Base-by-base conservation (phyloP, 2,797 vertebrate genomes). In the Luscinia megarhynchos region DNA sequence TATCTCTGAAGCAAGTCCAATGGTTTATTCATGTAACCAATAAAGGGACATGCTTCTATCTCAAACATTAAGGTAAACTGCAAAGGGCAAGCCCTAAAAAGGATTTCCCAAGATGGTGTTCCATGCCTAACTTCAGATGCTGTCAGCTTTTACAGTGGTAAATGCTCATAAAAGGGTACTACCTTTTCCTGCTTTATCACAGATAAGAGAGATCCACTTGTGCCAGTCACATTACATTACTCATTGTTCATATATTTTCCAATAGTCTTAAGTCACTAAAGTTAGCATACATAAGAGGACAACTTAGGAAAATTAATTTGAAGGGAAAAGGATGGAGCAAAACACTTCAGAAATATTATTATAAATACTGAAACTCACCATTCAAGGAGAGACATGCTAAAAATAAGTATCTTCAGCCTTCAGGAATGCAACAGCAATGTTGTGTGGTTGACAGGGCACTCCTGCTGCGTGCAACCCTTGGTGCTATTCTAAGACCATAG, bases 41-140 rank as follows among this genome's bases (percentile, higher is more conserved):
- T 63, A 93, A 84, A 15, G 16, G 53, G 51, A 86, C 1, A 0
- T 24, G 15, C 24, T 92, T 81, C 41, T 69, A 66, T 86, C 70
- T 53, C 45, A 72, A 87, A 94, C 92, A 90, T 82, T 87, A 93
- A 92, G 91, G 83, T 45, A 85, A 89, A 84, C 40, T 58, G 43
- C 41, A 88, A 92, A 96, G 92, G 80, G 86, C 66, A 78, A 85
- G 69, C 62, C 86, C 88, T 93, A 74, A 78, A 91, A 88, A 90
- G 73, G 90, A 87, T 76, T 90, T 88, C 86, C 75, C 66, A 57
- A 34, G 81, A 91, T 61, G 79, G 84, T 77, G 87, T 64, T 75
- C 84, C 86, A 90, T 74, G 69, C 45, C 96, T 97, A 97, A 97
- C 93, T 97, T 98, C 97, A 98, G 97, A 93, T 57, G n/a, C 76